A percentile compares a stretch with the other conserved stretches of the same genome.
phyloP scores from a whole-genome alignment of 92 coral and sea anemone species.

The Epizoanthus fatuus region DNA sequence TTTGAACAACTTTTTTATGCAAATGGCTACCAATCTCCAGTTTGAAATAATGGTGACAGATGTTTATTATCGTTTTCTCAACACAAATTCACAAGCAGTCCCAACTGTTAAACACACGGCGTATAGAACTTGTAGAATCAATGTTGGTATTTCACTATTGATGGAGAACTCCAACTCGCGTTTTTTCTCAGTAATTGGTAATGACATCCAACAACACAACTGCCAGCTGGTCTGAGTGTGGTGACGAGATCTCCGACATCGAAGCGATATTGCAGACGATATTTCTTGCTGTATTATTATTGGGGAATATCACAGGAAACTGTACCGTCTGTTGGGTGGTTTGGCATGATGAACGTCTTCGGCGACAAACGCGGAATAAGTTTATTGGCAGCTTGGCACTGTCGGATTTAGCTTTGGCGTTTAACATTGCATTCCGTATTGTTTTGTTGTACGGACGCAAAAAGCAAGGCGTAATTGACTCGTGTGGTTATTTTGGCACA shows the following conservation, averaged over 20 bases:
- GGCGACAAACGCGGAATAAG: constrained; percentile 11
- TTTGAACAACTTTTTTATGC: too few relatives aligned
- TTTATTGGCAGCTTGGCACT: constrained; percentile 36
- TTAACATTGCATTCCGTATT: constrained; percentile 3
- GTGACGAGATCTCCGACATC: neutral
- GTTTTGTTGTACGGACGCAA: neutral
- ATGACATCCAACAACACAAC: neutral
- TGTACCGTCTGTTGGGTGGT: constrained; percentile 1
- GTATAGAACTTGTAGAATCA: too few relatives aligned
- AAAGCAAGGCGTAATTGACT: neutral
- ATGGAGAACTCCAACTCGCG: too few relatives aligned
- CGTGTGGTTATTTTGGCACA: constrained; percentile 38
- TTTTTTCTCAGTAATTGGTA: neutral
- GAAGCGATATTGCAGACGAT: neutral
- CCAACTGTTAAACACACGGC: too few relatives aligned
- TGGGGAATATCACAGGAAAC: neutral
- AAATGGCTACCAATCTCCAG: too few relatives aligned
- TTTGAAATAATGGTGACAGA: too few relatives aligned
- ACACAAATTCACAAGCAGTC: too few relatives aligned
- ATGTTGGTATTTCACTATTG: too few relatives aligned
- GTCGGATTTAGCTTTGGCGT: neutral
- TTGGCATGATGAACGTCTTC: neutral
- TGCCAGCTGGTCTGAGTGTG: neutral
- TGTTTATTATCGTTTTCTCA: too few relatives aligned
- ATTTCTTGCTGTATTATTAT: neutral